Conservation (phyloP, 2,888 invertebrate genomes). For the Magallana nippona region DNA sequence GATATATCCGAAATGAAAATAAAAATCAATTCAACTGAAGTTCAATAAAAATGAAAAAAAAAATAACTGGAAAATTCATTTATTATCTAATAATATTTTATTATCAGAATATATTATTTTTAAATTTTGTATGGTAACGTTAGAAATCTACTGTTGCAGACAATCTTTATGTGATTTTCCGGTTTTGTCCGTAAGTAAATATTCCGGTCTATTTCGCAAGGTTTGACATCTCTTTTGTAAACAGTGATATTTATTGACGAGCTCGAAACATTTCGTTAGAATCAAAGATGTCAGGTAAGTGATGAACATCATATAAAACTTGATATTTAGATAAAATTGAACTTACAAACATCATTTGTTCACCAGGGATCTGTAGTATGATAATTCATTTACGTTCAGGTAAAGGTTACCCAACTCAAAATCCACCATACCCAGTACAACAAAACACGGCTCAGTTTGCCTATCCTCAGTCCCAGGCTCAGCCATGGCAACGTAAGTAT, state of each 20-base stretch:
- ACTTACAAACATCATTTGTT: too few relatives aligned
- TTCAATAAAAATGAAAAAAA: too few relatives aligned
- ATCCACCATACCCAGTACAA: not conserved
- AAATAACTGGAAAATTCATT: too few relatives aligned
- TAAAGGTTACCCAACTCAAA: not conserved
- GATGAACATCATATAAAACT: too few relatives aligned
- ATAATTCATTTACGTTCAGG: not conserved
- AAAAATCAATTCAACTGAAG: too few relatives aligned
- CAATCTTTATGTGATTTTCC: not conserved
- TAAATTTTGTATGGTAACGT: too few relatives aligned
- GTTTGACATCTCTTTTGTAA: not conserved
- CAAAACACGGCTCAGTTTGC: not conserved
- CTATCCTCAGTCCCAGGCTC: not conserved
- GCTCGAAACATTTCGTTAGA: not conserved
- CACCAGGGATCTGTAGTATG: not conserved
- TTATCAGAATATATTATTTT: too few relatives aligned
- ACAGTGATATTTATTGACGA: constrained; percentile 12
- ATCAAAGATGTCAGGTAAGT: constrained; percentile 11
- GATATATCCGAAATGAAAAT: too few relatives aligned
- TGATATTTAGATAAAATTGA: not conserved
- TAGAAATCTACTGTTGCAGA: too few relatives aligned
- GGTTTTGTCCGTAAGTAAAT: not conserved
- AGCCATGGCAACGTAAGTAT: constrained; percentile 24
- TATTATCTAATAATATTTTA: too few relatives aligned
- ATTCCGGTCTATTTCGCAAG: constrained; percentile 10